Base-by-base conservation (phyloP, 2,113 vertebrate genomes). In the Theristicus caerulescens region DNA sequence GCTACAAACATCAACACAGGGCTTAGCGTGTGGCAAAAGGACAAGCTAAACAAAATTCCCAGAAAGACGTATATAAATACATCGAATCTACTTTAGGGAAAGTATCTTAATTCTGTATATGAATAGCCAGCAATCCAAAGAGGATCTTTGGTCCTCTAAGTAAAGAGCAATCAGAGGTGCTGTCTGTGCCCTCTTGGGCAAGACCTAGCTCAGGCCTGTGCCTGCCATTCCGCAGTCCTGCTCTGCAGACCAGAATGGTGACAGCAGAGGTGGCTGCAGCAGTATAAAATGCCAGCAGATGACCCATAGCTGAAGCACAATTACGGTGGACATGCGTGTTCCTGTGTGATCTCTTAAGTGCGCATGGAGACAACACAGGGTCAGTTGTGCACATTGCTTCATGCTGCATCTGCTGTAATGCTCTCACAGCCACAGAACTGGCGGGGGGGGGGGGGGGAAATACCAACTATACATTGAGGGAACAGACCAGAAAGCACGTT, bases 271-370 rank as follows among this genome's bases (percentile, higher is more conserved):
- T 5, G 34, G 40, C 55, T 20, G 2, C 46, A 66, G 20, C 49
- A 70, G 72, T 62, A 65, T 18, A n/a, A 66, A 93, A 52, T 0
- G 26, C 10, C 47, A 47, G 54, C 44, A 59, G 54, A 13, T 25
- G 15, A 47, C 40, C 58, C 44, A 17, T 9, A 34, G 31, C 51
- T 31, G 26, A 47, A 46, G 29, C 36, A 40, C 6, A 8, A 3
- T 5, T 52, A 13, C 0, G 2, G 32, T 15, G 11, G 10, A 40
- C 0, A 10, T 9, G 11, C 13, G 3, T 0, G 9, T 13, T 58
- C 58, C 61, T 10, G 16, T 7, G n/a, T 9, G 44, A 70, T 16
- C 73, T 46, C 64, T 8, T 20, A 15, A 15, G 5, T 2, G 16
- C 22, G 24, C 0, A 0, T 3, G 22, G 65, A 59, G 34, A 55